Evolutionary conservation across 53 echinoderm and acorn worm genomes (phyloP).

Genomic region (Hippasteria phrygiana): DNA sequence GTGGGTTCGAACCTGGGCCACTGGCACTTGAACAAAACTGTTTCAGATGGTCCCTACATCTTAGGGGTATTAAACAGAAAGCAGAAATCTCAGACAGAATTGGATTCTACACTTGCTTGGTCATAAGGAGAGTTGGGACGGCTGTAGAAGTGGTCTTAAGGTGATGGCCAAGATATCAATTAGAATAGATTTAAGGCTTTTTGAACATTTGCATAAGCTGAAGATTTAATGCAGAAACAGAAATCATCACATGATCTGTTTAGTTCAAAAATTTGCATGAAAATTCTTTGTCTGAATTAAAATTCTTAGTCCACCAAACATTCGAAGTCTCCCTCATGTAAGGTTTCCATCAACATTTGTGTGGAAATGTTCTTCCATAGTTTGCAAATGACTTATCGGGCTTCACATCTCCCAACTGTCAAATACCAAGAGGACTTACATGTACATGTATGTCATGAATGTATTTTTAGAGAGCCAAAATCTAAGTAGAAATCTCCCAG

Average conservation of each 20-base stretch:
- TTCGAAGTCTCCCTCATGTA: too few relatives aligned
- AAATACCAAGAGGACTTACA: background rate
- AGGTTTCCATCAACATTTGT: background rate
- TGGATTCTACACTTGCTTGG: too few relatives aligned
- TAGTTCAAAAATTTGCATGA: too few relatives aligned
- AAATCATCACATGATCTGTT: too few relatives aligned
- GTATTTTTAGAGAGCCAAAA: conserved; percentile 51
- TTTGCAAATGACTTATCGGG: background rate
- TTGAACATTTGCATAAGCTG: too few relatives aligned
- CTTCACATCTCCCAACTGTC: conserved; percentile 1
- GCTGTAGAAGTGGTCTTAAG: too few relatives aligned
- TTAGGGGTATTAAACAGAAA: background rate
- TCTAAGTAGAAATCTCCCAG: conserved; percentile 51
- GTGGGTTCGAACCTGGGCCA: conserved; percentile 11
- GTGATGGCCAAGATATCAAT: too few relatives aligned
- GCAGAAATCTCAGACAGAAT: background rate
- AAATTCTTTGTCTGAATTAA: too few relatives aligned
- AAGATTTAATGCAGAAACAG: too few relatives aligned
- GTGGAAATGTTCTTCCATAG: background rate
- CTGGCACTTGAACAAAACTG: background rate
- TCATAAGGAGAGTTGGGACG: too few relatives aligned
- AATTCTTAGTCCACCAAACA: too few relatives aligned
- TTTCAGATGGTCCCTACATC: background rate
- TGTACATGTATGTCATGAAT: conserved; percentile 1
- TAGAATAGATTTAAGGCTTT: too few relatives aligned